Evolutionary conservation across 2,797 vertebrate genomes (phyloP), one percentile per base, ranked within the genome.

Genomic region (Coccyzus lansbergi): DNA sequence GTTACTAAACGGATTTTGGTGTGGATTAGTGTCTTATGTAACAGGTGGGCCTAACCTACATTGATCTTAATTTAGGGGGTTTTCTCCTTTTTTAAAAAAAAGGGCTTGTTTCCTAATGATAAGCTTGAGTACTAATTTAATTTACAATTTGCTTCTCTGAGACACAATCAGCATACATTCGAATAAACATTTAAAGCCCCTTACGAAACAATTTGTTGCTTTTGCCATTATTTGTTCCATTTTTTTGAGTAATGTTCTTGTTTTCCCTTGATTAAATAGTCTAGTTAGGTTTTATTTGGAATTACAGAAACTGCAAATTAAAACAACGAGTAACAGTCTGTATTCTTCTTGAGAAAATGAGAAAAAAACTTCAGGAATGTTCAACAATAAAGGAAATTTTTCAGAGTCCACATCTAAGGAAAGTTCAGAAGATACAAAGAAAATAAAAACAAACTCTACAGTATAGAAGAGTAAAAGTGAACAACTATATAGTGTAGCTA

Each of bases 1-100:
- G 96, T 80, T 95, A 22, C 91, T 87, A 44, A 92, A 94, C 72
- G 84, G 72, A 33, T 58, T 96, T 96, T 90, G 36, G 65, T 76
- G 65, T 48, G 92, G 94, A 95, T 97, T 97, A 96, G 70, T 36
- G 56, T 34, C 5, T 97, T 97, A 97, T 69, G 67, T 93, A 96
- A 97, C 0, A 1, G 24, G 38, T 46, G 28, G 55, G n/a, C 46
- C 85, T 92, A 96, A 95, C 67, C 86, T 76, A 96, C 93, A 90
- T 65, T 12, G 12, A 59, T 34, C 85, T 96, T 95, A 91, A 97
- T 96, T 96, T 93, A 51, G 28, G 65, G 67, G 36, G 7, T 51
- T 56, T 86, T 62, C 72, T 68, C 48, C 29, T 64, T 58, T 52
- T 77, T 76, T 78, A 78, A 4, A 36, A 38, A 31, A 75, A 78